Evolutionary conservation across 2,113 vertebrate genomes (phyloP).

Genomic region (Aegithalos caudatus): DNA sequence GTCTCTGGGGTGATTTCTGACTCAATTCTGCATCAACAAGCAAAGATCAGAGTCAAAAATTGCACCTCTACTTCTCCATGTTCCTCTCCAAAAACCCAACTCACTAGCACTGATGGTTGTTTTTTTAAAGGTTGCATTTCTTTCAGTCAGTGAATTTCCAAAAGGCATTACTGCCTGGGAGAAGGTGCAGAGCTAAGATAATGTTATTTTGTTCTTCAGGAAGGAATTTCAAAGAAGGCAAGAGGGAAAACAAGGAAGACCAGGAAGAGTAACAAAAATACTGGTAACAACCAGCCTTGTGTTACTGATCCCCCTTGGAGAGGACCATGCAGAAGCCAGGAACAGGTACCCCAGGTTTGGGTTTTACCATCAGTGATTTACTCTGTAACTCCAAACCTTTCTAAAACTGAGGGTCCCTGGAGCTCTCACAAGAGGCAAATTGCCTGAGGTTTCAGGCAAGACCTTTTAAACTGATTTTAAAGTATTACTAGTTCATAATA

Average conservation of each 20-base stretch:
- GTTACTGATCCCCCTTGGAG: background rate
- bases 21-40: background rate
- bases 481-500: background rate
- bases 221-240: background rate
- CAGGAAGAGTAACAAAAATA: background rate
- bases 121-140: background rate
- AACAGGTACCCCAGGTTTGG: background rate
- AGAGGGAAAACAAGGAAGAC: background rate
- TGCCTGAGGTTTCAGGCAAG: background rate
- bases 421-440: background rate
- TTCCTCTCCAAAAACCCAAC: background rate
- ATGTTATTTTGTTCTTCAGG: background rate
- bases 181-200: background rate
- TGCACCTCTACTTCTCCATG: background rate
- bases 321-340: background rate
- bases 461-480: background rate
- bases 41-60: background rate
- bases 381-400: background rate
- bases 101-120: background rate
- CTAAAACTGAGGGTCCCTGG: background rate
- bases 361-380: background rate
- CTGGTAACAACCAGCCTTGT: background rate
- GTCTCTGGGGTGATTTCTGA: background rate
- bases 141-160: background rate
- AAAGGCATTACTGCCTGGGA: background rate